phyloP scores from a whole-genome alignment of 2,113 vertebrate species.

The Chlamydotis undulata region DNA sequence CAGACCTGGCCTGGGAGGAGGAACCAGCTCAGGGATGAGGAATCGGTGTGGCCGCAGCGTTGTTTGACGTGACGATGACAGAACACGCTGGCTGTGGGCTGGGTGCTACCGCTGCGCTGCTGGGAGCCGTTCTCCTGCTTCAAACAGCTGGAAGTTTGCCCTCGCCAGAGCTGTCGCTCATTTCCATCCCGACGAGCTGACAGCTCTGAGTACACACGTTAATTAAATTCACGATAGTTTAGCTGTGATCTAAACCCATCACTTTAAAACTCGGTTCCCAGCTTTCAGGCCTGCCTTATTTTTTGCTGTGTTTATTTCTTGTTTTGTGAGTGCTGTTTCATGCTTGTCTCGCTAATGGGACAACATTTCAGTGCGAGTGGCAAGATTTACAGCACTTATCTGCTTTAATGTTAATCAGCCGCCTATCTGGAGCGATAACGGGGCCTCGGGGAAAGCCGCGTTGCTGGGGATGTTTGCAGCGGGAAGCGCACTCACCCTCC shows the following conservation, averaged over 20 bases:
- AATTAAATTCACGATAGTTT: neutral
- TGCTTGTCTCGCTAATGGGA: neutral
- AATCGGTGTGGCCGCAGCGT: rapidly evolving
- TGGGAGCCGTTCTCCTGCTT: too few relatives aligned
- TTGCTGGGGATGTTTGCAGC: neutral
- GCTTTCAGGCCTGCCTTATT: neutral
- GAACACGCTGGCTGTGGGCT: rapidly evolving
- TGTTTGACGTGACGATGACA: rapidly evolving
- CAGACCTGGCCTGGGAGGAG: rapidly evolving
- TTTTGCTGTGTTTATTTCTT: neutral
- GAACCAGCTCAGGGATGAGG: rapidly evolving
- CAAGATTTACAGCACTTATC: neutral
- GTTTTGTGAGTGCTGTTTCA: neutral
- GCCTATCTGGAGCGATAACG: rapidly evolving
- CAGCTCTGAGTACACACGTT: neutral
- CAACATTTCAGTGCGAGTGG: neutral
- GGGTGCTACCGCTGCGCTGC: neutral
- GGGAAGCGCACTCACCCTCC: neutral
- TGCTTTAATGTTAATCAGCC: neutral
- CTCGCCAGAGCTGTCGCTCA: neutral
- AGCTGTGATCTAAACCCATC: neutral
- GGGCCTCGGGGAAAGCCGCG: neutral
- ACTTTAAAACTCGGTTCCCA: neutral
- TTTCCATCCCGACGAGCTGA: neutral
- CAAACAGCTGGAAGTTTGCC: neutral